Evolutionary conservation across 2,888 invertebrate species (phyloP).

Genomic region (Hirtodrosophila confusa): DNA sequence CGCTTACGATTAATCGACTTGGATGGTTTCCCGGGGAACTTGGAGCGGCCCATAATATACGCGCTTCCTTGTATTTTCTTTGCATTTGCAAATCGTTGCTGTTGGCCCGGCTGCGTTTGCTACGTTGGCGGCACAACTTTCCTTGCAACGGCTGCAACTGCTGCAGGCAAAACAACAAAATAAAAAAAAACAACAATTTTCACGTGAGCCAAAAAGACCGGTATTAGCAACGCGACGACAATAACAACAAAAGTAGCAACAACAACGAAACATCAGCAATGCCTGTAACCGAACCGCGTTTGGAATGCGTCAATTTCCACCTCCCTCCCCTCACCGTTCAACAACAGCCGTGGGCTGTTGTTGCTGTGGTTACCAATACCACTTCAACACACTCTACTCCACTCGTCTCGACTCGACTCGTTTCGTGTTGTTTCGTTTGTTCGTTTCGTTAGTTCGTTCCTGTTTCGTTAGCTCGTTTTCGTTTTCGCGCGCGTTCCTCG

Average conservation of each 20-base stretch:
- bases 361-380: constrained; percentile 55
- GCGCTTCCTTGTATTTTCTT: constrained; percentile 51
- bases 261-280: constrained; percentile 31
- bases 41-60: constrained; percentile 83
- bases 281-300: constrained; percentile 48
- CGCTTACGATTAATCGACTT: constrained; percentile 94
- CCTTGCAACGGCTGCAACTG: constrained; percentile 39
- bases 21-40: constrained; percentile 94
- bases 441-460: constrained; percentile 28
- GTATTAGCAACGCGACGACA: constrained; percentile 58
- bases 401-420: constrained; percentile 29
- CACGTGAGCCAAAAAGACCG: constrained; percentile 66
- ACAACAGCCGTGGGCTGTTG: constrained; percentile 22
- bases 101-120: constrained; percentile 20
- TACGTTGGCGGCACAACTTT: constrained; percentile 40
- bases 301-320: constrained; percentile 74
- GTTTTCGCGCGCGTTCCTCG: constrained; percentile 72
- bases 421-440: constrained; percentile 22
- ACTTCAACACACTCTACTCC: constrained; percentile 30
- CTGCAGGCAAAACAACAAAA: constrained; percentile 15
- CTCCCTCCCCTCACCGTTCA: constrained; percentile 8
- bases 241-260: constrained; percentile 39
- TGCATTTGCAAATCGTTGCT: constrained; percentile 58
- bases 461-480: constrained; percentile 62
- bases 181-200: constrained; percentile 41